Base-by-base conservation (phyloP, 2,888 invertebrate genomes). In the Steinernema hermaphroditum region DNA sequence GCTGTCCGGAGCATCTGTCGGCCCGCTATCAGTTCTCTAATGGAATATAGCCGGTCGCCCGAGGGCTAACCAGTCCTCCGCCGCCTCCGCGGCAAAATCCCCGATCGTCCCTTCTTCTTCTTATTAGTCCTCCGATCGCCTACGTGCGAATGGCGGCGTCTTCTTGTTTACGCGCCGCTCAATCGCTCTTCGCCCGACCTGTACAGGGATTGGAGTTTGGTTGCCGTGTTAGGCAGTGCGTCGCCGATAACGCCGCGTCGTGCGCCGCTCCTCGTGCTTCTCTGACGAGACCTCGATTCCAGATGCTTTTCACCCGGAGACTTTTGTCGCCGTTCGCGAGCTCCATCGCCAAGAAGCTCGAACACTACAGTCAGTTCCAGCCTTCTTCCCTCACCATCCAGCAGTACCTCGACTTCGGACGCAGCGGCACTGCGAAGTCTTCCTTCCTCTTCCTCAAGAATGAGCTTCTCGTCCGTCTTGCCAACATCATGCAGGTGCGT, bases 361-460 rank as follows among this genome's bases (percentile, higher is more conserved):
- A 84, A 70, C 81, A 85, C 72, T 85, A 85, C 76, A 81, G 83
- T 54, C 85, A 86, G 72, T 85, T 83, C 71, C 83, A 85, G 74
- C 86, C 86, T 4, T 85, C 84, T 22, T 82, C 86, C 19, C 79
- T 85, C 14, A 83, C 85, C 22, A 86, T 85, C 46, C 85, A 85
- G 73, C 86, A 85, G 73, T 85, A 85, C 89, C 92, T 96, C 88
- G 95, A 96, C 90, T 96, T 96, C 88, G 96, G 96, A 94, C 68
- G 75, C 12, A 78, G 79, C 72, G 86, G 86, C 37, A 83, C 83
- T 6, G 87, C 96, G 87, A 91, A 92, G 82, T 93, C 93, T 87
- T 97, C 96, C 0, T 97, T 92, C 87, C 90, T 94, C 81, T 98
- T 98, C 88, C 90, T 98, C 4, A 91, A 94, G 74, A 96, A 97